Evolutionary conservation across 2,888 invertebrate genomes (phyloP).

Genomic region (Syritta pipiens): DNA sequence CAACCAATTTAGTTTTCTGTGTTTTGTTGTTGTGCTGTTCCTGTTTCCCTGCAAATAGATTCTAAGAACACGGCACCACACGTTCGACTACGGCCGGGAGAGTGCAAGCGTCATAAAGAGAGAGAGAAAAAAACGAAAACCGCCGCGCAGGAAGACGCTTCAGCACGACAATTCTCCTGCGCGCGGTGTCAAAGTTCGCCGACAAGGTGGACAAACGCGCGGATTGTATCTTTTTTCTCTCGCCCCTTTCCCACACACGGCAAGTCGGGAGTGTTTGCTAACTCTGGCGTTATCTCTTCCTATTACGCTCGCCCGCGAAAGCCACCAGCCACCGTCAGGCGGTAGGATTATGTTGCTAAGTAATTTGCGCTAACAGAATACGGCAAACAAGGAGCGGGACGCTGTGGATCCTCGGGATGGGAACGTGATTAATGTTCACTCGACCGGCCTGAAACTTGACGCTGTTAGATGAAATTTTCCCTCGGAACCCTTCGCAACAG

Average conservation of each 20-base stretch:
- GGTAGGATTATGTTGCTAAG: slow-evolving; percentile 61
- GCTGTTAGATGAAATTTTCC: slow-evolving; percentile 59
- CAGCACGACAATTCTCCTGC: slow-evolving; percentile 51
- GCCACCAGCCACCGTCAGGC: slow-evolving; percentile 1
- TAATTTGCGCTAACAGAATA: slow-evolving; percentile 52
- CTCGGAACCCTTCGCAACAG: no score
- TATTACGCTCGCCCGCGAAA: slow-evolving; percentile 38
- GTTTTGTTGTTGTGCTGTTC: slow-evolving; percentile 11
- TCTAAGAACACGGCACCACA: slow-evolving; percentile 26
- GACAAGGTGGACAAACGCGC: slow-evolving; percentile 64
- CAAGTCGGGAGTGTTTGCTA: slow-evolving; percentile 2
- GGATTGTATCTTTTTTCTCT: slow-evolving; percentile 23
- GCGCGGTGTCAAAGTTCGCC: slow-evolving; percentile 66
- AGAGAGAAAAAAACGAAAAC: slow-evolving; percentile 1
- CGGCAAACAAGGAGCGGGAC: slow-evolving; percentile 26
- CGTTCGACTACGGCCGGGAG: slow-evolving; percentile 47
- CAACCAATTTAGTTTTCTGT: slow-evolving; percentile 50
- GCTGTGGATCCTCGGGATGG: background rate
- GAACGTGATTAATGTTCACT: slow-evolving; percentile 62
- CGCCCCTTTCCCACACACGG: background rate
- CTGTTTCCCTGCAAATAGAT: slow-evolving; percentile 32
- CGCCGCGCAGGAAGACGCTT: background rate
- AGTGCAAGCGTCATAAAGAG: slow-evolving; percentile 3
- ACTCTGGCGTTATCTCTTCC: slow-evolving; percentile 58
- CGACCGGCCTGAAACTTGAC: slow-evolving; percentile 41